Percentiles rank a stretch among this genome's conserved stretches.
These are phyloP conservation scores for Dynastes hyllus DNA, from an alignment of 2,888 invertebrate genomes.

Conservation along the genomic window DNA sequence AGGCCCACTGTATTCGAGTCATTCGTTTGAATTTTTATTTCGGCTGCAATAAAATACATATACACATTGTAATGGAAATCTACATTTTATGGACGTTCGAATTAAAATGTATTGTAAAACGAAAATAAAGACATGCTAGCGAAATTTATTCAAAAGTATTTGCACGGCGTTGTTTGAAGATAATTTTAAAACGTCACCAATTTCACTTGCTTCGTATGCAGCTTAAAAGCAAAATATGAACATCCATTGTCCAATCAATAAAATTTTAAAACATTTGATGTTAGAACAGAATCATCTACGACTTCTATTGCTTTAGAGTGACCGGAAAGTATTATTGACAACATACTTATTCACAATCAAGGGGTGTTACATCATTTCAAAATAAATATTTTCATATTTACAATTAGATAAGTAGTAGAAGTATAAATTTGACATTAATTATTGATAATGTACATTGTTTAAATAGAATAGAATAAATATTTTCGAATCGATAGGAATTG, in stretches of 20 bases:
- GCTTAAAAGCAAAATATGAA: too few relatives aligned
- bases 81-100: background rate
- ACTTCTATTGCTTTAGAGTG: background rate
- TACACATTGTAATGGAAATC: background rate
- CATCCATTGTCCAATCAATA: too few relatives aligned
- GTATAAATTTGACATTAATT: constrained; percentile 23
- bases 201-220: too few relatives aligned
- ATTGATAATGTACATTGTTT: constrained; percentile 34
- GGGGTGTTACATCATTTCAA: constrained; percentile 31
- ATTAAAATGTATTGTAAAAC: background rate
- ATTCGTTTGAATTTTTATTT: constrained; percentile 9
- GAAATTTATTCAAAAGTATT: background rate
- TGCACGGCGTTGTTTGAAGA: too few relatives aligned
- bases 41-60: background rate
- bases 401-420: background rate
- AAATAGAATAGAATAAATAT: constrained; percentile 30
- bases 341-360: constrained; percentile 13
- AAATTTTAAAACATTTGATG: too few relatives aligned
- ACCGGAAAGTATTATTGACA: constrained; percentile 19
- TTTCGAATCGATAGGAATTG: constrained; percentile 18
- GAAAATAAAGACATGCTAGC: background rate
- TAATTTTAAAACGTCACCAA: too few relatives aligned
- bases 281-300: too few relatives aligned
- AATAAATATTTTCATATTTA: constrained; percentile 33
- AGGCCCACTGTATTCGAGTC: background rate